Conservation (phyloP, 2,797 vertebrate species). For the Crenuchus spilurus region DNA sequence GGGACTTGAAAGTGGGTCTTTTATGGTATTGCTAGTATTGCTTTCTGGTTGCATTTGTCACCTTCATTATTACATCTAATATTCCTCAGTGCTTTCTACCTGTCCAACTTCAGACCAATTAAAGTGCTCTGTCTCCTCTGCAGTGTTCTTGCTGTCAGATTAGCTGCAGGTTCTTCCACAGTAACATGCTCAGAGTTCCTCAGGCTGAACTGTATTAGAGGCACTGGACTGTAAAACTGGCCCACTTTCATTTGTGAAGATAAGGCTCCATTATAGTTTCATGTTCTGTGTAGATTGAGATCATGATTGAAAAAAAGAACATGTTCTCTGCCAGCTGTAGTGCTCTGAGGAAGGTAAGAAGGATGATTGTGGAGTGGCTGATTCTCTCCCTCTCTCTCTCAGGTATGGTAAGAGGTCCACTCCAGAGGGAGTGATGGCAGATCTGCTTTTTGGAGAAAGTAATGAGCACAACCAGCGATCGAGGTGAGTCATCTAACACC, state of each 20-base stretch:
- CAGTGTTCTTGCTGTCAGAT: constrained; percentile 4
- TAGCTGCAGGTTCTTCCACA: neutral
- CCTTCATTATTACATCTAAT: no score
- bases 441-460: constrained; percentile 77
- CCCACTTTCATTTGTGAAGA: neutral
- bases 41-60: no score
- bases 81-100: no score
- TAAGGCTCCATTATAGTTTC: constrained; percentile 4
- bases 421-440: constrained; percentile 74
- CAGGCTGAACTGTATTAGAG: neutral
- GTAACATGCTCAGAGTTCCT: neutral
- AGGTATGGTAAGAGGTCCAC: constrained; percentile 86
- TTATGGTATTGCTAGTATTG: no score
- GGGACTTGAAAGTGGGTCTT: no score
- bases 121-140: neutral
- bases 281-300: constrained; percentile 27
- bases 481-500: constrained; percentile 68
- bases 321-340: constrained; percentile 13
- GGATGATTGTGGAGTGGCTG: neutral
- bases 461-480: constrained; percentile 77
- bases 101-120: neutral
- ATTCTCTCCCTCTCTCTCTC: neutral
- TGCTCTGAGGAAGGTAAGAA: neutral
- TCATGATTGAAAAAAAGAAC: constrained; percentile 18
- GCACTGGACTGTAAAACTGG: neutral